Base-by-base conservation (phyloP, 2,797 vertebrate species). In the Nyctibius grandis region DNA sequence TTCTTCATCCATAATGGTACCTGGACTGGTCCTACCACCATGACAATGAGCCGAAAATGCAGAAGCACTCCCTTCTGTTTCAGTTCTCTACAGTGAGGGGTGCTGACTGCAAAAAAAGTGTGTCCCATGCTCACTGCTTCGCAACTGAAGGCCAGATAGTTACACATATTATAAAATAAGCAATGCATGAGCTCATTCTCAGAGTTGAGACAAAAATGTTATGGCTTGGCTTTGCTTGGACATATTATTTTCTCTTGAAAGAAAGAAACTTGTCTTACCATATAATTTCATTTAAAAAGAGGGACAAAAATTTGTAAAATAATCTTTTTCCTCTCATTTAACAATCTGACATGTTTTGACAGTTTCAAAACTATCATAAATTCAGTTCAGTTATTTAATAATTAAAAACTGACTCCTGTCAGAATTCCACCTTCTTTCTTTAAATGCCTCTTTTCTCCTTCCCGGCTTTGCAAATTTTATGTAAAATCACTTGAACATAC, bases 221-320 rank as follows among this genome's bases (percentile, higher is more conserved):
- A 60, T 29, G 60, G 11, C 38, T 87, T 95, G 45, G 38, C 28
- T 93, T 90, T 93, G n/a, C 60, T 64, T 76, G 64, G 64, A 76
- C 47, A 7, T 48, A 77, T 20, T 81, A 67, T 88, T 93, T 94
- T 91, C 84, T 94, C 34, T 59, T 81, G 70, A 92, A 94, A 91
- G 25, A 90, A 96, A 93, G 23, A 89, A 73, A 87, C 65, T 87
- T 70, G 20, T 36, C 74, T 85, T 87, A 57, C 26, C 38, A 34
- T 40, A 57, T 34, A 48, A 83, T 85, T 91, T 77, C 31, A 65
- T 70, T 91, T 82, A 3, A 36, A 69, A 65, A 36, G 17, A 11
- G 10, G 25, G 5, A 2, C 3, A 2, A 4, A 6, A 20, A 11
- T 11, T 15, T 65, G 18, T 54, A 77, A 84, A 88, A 75, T 42